Evolutionary conservation across 1,140 invertebrate species (phyloP), one percentile per base, ranked within the genome.

Genomic region (Penaeus vannamei): DNA sequence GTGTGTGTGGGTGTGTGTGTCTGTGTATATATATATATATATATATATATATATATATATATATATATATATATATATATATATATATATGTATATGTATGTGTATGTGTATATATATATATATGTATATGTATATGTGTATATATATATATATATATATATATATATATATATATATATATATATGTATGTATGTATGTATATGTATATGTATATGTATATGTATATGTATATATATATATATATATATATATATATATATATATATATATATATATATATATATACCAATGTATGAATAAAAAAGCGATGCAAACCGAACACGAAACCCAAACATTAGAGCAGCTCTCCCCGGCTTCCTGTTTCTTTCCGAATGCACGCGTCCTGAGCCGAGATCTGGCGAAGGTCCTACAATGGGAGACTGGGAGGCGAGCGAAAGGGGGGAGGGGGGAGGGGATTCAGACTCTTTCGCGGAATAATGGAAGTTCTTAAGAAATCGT

Each of bases 31-130:
- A 36, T 5, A 36, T 5, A 36, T 5, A 36, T 5, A 36, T 5
- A 36, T 5, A 36, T 5, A 36, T 5, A 36, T 5, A 36, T 5
- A 36, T 5, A 36, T 5, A 36, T 36, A 36, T 36, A 36, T 36
- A 36, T 36, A 36, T 36, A 36, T 36, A 72, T 72, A 72, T 72
- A 26, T 72, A 72, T 72, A 72, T 72, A 72, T 72, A 72, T 29
- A 72, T n/a, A 72, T 72, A 72, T 72, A 72, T 72, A 72, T 72
- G 26, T 72, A 23, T 72, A 72, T 72, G n/a, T 72, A 32, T 72
- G 66, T n/a, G 66, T 69, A 22, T 69, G 22, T 69, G 66, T 22
- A 23, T 72, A 32, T 72, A 23, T 72, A 72, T 72, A 72, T 72
- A 19, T 72, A 72, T 72, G 8, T 23, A 72, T 72, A 72, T 72